Percentiles rank a stretch among this genome's conserved stretches.
These are phyloP conservation scores for Anolis carolinensis DNA, from an alignment of 2,113 vertebrate species.

Conservation along the genomic window DNA sequence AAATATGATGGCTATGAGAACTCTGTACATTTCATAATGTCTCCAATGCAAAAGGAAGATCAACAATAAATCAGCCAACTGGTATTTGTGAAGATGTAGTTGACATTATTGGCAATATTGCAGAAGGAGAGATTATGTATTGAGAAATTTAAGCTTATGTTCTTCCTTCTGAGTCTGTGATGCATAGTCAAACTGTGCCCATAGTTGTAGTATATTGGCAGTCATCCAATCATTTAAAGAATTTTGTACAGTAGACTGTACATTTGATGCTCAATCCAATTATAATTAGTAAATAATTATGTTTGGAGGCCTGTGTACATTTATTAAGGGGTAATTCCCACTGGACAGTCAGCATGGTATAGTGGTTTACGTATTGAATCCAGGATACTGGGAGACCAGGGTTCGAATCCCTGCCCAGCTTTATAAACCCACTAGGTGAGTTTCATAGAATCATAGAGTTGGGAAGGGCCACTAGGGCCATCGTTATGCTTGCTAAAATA, in stretches of 20 bases:
- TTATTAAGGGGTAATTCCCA: neutral
- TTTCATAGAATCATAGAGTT: no score
- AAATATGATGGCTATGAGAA: neutral
- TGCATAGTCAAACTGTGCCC: neutral
- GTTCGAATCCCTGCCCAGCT: no score
- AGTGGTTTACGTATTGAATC: no score
- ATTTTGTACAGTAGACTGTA: neutral
- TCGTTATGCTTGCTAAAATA: neutral
- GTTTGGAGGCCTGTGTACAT: neutral
- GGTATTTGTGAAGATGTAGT: neutral
- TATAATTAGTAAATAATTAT: neutral
- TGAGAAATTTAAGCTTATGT: neutral
- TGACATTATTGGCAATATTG: neutral
- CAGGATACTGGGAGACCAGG: no score
- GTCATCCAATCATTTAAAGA: neutral
- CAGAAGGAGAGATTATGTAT: neutral
- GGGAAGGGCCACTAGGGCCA: no score
- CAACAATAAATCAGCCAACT: neutral
- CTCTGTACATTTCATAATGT: neutral
- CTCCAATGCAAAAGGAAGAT: neutral
- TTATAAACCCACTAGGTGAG: no score
- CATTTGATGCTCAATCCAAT: neutral
- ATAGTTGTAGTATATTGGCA: neutral
- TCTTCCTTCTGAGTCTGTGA: neutral
- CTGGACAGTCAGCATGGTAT: no score